Percentiles rank a stretch among this genome's conserved stretches.
These are phyloP conservation scores for Muraenolepis orangiensis DNA, from an alignment of 2,797 vertebrate genomes.

Conservation along the genomic window DNA sequence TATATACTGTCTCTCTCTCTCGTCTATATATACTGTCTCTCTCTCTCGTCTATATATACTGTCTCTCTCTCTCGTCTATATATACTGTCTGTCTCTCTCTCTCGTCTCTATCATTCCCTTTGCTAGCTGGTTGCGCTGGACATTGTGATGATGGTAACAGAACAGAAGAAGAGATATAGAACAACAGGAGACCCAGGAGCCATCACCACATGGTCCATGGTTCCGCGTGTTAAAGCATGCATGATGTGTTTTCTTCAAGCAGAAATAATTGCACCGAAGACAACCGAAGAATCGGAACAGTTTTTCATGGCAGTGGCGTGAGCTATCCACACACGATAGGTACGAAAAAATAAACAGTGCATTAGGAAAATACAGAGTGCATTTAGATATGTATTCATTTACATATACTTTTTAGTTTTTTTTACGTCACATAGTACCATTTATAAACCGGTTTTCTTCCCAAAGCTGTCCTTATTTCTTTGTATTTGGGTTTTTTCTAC, in stretches of 20 bases:
- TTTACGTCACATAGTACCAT: conserved; percentile 47
- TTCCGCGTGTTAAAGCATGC: conserved; percentile 73
- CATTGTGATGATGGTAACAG: conserved; percentile 27
- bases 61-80: conserved; percentile 7
- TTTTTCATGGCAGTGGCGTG: conserved; percentile 77
- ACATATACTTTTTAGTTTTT: conserved; percentile 9
- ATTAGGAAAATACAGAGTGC: conserved; percentile 73
- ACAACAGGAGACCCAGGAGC: conserved; percentile 57
- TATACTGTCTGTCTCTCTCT: conserved; percentile 7
- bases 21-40: no score
- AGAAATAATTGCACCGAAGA: conserved; percentile 67
- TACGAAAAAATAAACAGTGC: conserved; percentile 68
- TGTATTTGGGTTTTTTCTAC: conserved; percentile 17
- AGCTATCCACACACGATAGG: conserved; percentile 64
- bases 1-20: conserved; percentile 6
- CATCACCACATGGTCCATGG: conserved; percentile 68
- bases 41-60: conserved; percentile 25
- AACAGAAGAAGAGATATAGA: conserved; percentile 56
- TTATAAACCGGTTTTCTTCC: conserved; percentile 28
- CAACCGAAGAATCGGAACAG: conserved; percentile 63
- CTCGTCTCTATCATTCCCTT: conserved; percentile 3
- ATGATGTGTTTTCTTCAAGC: conserved; percentile 66
- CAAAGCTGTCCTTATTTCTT: conserved; percentile 32
- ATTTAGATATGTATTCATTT: conserved; percentile 59
- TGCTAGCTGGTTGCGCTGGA: neutral